phyloP scores from a whole-genome alignment of 2,888 invertebrate genomes.

The Hydrotaea diabolus region DNA sequence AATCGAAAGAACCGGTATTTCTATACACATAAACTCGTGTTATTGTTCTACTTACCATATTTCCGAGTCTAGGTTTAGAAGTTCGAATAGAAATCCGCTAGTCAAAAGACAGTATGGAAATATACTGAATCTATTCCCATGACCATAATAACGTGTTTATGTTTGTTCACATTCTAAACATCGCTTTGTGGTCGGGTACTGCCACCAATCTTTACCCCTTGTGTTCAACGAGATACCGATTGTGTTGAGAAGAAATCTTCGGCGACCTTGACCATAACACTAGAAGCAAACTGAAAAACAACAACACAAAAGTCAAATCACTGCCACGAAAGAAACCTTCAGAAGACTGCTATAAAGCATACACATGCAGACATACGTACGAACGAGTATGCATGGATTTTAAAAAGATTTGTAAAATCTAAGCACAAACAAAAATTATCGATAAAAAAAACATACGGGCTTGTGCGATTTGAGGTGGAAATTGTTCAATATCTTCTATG shows the following conservation, averaged over 20 bases:
- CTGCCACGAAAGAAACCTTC: conserved; percentile 9
- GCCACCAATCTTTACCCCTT: neutral
- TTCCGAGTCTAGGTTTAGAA: too few species aligned
- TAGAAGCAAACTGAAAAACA: conserved; percentile 12
- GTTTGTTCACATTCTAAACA: conserved; percentile 7
- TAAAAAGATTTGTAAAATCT: too few species aligned
- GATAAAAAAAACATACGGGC: too few species aligned
- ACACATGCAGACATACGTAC: neutral
- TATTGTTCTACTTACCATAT: too few species aligned
- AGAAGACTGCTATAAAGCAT: neutral
- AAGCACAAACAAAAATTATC: too few species aligned
- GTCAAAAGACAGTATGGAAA: neutral
- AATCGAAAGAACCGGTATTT: too few species aligned
- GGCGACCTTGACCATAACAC: conserved; percentile 38
- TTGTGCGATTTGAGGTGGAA: too few species aligned
- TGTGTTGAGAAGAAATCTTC: conserved; percentile 13
- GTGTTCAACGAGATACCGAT: neutral
- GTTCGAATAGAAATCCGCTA: neutral
- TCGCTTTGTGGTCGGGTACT: neutral
- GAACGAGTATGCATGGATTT: too few species aligned
- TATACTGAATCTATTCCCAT: neutral
- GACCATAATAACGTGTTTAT: neutral
- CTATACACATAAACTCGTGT: too few species aligned
- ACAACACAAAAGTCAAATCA: neutral
- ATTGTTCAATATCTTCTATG: too few species aligned